Conservation (phyloP, 2,797 vertebrate genomes). For the Tarsius wallacei region DNA sequence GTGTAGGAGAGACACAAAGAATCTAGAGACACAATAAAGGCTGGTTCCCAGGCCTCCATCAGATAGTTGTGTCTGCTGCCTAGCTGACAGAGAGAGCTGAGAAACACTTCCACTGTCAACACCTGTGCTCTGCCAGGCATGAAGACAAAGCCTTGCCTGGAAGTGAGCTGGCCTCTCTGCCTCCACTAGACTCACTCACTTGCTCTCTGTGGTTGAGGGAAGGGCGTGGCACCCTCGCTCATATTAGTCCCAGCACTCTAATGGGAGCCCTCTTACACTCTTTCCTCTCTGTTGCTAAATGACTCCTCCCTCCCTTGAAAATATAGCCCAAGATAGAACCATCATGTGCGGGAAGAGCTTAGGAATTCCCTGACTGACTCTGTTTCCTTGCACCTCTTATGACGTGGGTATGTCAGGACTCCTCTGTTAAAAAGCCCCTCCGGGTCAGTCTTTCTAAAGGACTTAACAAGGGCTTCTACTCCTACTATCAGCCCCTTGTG, state of each 20-base stretch:
- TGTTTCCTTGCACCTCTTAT: neutral
- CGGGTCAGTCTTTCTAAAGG: neutral
- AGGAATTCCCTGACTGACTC: neutral
- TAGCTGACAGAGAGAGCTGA: neutral
- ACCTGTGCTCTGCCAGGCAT: neutral
- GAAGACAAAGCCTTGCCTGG: neutral
- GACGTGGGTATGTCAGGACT: neutral
- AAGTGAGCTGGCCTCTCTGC: neutral
- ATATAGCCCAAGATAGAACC: neutral
- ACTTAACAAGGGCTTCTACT: neutral
- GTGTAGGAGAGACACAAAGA: neutral
- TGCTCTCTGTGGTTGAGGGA: neutral
- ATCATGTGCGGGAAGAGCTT: neutral
- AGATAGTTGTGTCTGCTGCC: neutral
- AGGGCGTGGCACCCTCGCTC: neutral
- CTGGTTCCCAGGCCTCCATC: neutral
- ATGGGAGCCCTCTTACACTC: neutral
- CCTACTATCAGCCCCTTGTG: neutral
- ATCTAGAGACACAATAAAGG: neutral
- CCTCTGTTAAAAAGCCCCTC: neutral
- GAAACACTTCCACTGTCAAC: neutral
- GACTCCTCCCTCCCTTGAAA: neutral
- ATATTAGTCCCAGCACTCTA: neutral
- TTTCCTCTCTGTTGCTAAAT: neutral
- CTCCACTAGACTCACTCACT: neutral